A percentile compares a stretch with the other conserved stretches of the same genome.
These are phyloP conservation scores for Ramphastos sulfuratus DNA, from an alignment of 2,113 vertebrate species.

Conservation along the genomic window DNA sequence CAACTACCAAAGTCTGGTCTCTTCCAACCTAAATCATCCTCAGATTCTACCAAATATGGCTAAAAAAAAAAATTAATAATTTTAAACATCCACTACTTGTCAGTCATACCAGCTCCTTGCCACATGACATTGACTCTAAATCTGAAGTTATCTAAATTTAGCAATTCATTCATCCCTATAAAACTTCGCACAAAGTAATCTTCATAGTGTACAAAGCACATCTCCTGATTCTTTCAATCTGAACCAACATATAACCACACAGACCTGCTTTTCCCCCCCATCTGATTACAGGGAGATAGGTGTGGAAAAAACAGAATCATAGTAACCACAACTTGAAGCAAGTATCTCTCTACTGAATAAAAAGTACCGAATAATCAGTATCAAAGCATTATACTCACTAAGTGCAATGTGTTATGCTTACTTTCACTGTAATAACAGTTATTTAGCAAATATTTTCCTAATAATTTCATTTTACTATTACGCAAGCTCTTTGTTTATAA, in stretches of 20 bases:
- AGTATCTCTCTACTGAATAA: background rate
- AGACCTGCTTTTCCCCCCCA: background rate
- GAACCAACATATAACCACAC: background rate
- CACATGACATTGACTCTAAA: background rate
- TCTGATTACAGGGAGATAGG: background rate
- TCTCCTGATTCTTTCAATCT: background rate
- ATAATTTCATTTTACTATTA: background rate
- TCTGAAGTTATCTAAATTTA: background rate
- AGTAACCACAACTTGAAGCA: background rate
- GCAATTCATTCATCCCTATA: no score
- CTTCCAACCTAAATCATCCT: background rate
- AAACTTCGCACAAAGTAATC: background rate
- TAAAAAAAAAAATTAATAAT: background rate
- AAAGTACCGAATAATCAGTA: background rate
- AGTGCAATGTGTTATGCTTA: background rate
- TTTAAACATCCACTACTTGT: background rate
- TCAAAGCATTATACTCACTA: background rate
- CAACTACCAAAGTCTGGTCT: background rate
- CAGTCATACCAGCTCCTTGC: background rate
- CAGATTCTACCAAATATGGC: fast-evolving
- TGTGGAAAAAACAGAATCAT: background rate
- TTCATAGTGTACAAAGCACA: fast-evolving
- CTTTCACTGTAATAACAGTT: background rate
- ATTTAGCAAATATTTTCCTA: background rate
- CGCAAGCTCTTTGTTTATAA: background rate